phyloP scores from a whole-genome alignment of 2,888 invertebrate genomes.

The Gnatocerus cornutus region DNA sequence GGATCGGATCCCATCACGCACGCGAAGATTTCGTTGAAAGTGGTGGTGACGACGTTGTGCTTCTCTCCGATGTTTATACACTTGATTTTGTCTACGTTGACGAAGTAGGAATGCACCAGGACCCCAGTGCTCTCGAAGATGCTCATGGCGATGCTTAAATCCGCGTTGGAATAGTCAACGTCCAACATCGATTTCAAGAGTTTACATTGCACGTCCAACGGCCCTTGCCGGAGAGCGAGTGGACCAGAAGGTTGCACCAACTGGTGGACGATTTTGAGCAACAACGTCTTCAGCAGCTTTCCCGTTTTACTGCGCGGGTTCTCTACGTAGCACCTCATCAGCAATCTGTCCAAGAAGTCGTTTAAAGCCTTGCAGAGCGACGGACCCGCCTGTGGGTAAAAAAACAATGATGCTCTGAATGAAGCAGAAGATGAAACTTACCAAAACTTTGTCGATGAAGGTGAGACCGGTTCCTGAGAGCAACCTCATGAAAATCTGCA shows the following conservation, averaged over 20 bases:
- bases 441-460: conserved; percentile 73
- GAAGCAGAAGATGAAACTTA: conserved; percentile 63
- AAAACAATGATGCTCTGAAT: background rate
- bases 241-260: conserved; percentile 80
- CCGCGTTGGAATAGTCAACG: conserved; percentile 79
- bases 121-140: conserved; percentile 82
- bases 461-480: conserved; percentile 78
- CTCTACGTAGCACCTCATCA: conserved; percentile 79
- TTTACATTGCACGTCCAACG: conserved; percentile 84
- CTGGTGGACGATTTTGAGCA: conserved; percentile 82
- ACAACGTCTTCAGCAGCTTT: conserved; percentile 76
- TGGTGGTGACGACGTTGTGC: conserved; percentile 73
- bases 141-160: conserved; percentile 81
- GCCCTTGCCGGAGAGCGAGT: conserved; percentile 78
- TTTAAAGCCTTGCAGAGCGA: conserved; percentile 83
- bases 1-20: conserved; percentile 80
- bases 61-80: conserved; percentile 74
- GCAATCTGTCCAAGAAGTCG: conserved; percentile 80
- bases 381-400: conserved; percentile 78
- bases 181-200: conserved; percentile 79
- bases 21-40: conserved; percentile 85
- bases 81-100: conserved; percentile 74
- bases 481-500: conserved; percentile 79
- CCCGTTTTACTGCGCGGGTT: conserved; percentile 74
- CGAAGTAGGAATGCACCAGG: conserved; percentile 73